Evolutionary conservation across 2,113 vertebrate genomes (phyloP), one percentile per base, ranked within the genome.

Genomic region (Crotophaga sulcirostris): DNA sequence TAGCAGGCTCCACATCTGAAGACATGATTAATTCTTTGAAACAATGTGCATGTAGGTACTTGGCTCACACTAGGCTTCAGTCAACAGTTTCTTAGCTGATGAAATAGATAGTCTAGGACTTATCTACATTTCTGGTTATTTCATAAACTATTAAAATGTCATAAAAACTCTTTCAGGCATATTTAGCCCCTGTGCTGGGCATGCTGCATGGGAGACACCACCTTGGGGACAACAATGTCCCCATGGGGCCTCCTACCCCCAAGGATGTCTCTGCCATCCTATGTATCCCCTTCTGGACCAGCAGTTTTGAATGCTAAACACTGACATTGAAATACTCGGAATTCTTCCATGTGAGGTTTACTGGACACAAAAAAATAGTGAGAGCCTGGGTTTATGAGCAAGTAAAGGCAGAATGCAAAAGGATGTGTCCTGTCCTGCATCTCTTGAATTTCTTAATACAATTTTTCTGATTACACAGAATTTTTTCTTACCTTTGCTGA

Each of bases 11-110:
- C 60, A 54, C 73, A 78, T 86, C 76, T 89, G 93, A 95, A 93
- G 85, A 90, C 54, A 72, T 42, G 56, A 84, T 94, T 96, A 90
- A 94, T 86, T 93, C 69, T 87, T 89, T 90, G 56, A 89, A 93
- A 88, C 69, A 73, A 33, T 51, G 54, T 3, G 3, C 29, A 29
- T 81, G 68, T 56, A 96, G 75, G 75, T 81, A 77, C 79, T 92
- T 86, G 73, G 88, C 68, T 94, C 56, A 42, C 0, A 0, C 42
- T 77, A 60, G 56, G n/a, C 52, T 88, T 95, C 66, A 88, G 89
- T 87, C 89, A 91, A 92, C 49, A 92, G n/a, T 68, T 68, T 87
- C 76, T 80, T 89, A 90, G 85, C 36, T 90, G 73, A 93, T 88
- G 67, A 90, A 92, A 90, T 59, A 89, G 66, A 59, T 84, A 92